Base-by-base conservation (phyloP, 1,140 invertebrate genomes). In the Drosophila bipectinata region DNA sequence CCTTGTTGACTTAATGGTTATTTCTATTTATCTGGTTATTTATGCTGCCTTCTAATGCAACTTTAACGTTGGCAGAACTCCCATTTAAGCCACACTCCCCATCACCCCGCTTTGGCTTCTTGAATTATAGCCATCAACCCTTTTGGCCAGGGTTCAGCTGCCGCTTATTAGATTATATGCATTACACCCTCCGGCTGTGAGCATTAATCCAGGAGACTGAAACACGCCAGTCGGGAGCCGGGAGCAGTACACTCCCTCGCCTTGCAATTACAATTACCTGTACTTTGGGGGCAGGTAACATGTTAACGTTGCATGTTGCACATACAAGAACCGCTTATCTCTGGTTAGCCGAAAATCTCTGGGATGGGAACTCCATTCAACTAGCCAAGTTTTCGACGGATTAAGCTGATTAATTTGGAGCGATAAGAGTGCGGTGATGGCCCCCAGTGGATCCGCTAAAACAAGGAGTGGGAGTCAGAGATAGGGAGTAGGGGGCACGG, bases 331-430 rank as follows among this genome's bases (percentile, higher is more conserved):
- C 64, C 58, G 83, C 83, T 89, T 87, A 87, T 83, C 75, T 88
- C 49, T 83, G 72, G 71, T 61, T 72, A 77, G 66, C 59, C 79
- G 52, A 83, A 44, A 81, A 88, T 82, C 64, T 71, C 8, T 49
- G 10, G 39, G 44, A 12, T 28, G 37, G 47, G 32, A 26, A 53
- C 77, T 64, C 74, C 58, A 66, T 69, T 81, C 72, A 76, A 61
- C 62, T 75, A 78, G 69, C 54, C 82, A 88, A 87, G 74, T 88
- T 87, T 82, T 87, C 75, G 84, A 88, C 83, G 83, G 83, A 87
- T 87, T 87, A 87, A 87, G 83, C 83, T 88, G 83, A 87, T 87
- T 87, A 87, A 87, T 87, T 88, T 88, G 79, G 59, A 67, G 74
- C 72, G 82, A 87, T 87, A 87, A 87, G 84, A 79, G 71, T 79